Evolutionary conservation across 2,113 vertebrate species (phyloP), one percentile per base, ranked within the genome.

Genomic region (Chionodraco myersi): DNA sequence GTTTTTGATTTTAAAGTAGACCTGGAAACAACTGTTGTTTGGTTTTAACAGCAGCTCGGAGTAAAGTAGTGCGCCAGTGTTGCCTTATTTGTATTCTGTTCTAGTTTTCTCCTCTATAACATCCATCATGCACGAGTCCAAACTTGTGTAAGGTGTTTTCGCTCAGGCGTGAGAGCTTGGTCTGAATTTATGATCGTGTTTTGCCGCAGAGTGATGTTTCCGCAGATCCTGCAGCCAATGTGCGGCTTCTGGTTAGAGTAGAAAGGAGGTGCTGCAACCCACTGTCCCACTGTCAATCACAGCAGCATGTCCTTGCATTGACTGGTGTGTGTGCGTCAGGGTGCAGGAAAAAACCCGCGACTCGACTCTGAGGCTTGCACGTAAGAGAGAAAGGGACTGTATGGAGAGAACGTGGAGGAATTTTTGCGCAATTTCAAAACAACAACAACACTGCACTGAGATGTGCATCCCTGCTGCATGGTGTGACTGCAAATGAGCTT

Each of bases 181-280:
- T 57, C 34, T n/a, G 41, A 44, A 62, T 44, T 10, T 79, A 14
- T 56, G 72, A 80, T 76, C 34, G 4, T 73, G n/a, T n/a, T 41
- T 60, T 84, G 80, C 77, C 69, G 89, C 87, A 85, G 80, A 63
- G 61, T 23, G 64, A 26, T 74, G 41, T 76, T 23, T 54, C 72
- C 30, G 70, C 15, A 49, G 70, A 75, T 77, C 74, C 83, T 47
- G 87, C 89, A 79, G 72, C 41, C 57, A 59, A 59, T 74, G 49
- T 58, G 65, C 12, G 47, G 45, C 30, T 13, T 14, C 58, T 26
- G 48, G n/a, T 15, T 5, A 16, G 53, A 45, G 53, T 30, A 13
- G 36, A 69, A 2, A 9, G 21, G 30, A 53, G 10, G 18, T 34
- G 51, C 66, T 67, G 48, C 65, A 41, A 48, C 15, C n/a, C 63